Percentiles rank a stretch among this genome's conserved stretches.
Conservation (phyloP, 2,113 vertebrate genomes). For the Pagrus major region DNA sequence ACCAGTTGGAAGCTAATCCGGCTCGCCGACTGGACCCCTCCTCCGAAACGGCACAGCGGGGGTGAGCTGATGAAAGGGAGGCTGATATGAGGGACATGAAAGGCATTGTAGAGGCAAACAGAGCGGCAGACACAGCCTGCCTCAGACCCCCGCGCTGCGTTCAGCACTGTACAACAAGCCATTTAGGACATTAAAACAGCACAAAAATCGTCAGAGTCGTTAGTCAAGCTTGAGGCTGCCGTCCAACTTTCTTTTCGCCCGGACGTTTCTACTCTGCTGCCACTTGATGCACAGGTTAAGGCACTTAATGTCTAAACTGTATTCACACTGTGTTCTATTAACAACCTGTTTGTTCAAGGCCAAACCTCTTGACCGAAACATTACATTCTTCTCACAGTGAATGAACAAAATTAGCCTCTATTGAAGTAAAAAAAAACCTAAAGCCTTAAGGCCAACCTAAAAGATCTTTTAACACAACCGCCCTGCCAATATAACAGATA, state of each 20-base stretch:
- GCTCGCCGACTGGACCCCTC: conserved; percentile 77
- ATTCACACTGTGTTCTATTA: conserved; percentile 37
- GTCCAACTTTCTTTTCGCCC: conserved; percentile 40
- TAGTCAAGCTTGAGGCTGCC: conserved; percentile 36
- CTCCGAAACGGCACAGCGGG: conserved; percentile 76
- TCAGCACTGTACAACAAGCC: conserved; percentile 71
- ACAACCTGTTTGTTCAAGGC: conserved; percentile 50
- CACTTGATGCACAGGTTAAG: conserved; percentile 58
- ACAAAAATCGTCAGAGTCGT: conserved; percentile 42
- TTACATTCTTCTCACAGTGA: conserved; percentile 40
- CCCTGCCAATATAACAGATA: conserved; percentile 8
- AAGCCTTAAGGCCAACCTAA: not conserved
- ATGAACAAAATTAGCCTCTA: conserved; percentile 45
- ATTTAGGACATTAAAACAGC: conserved; percentile 68
- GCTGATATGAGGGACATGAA: conserved; percentile 80
- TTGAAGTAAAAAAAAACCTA: conserved; percentile 22
- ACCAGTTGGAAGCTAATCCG: conserved; percentile 83
- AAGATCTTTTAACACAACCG: conserved; percentile 10
- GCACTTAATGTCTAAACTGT: conserved; percentile 31
- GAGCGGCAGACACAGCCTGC: conserved; percentile 63
- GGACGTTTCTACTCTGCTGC: conserved; percentile 21
- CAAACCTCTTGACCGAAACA: conserved; percentile 26
- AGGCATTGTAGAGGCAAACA: conserved; percentile 75
- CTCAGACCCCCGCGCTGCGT: conserved; percentile 68
- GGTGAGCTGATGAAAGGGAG: conserved; percentile 78